Evolutionary conservation across 2,888 invertebrate species (phyloP), one percentile per base, ranked within the genome.

Genomic region (Hydriomena furcata): DNA sequence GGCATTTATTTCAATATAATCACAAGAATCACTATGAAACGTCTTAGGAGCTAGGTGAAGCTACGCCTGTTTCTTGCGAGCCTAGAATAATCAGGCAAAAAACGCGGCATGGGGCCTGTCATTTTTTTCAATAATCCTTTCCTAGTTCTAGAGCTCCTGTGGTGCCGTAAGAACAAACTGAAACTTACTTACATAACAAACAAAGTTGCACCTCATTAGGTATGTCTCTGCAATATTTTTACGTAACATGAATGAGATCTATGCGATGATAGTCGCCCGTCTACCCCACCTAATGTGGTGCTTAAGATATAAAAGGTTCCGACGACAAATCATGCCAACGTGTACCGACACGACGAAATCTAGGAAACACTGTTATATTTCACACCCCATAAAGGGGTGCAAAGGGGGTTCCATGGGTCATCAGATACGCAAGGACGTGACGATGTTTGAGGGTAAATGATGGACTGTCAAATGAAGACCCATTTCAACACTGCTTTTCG

Each of bases 231-330:
- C n/a, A n/a, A n/a, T n/a, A n/a, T n/a, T n/a, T n/a, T n/a, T n/a
- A n/a, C n/a, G n/a, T n/a, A n/a, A n/a, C n/a, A 27, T 6, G 11
- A 1, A 5, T 17, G 4, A 27, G 11, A 32, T 7, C 1, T 1
- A 17, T 6, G 7, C 20, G 7, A 21, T 7, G 12, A 28, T 4
- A 46, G 35, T 54, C 42, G 49, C 56, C 30, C 42, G 59, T 59
- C 25, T 52, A 27, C 38, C 5, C 1, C 7, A 10, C 12, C 34
- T 56, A 54, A 54, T 59, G 49, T 49, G 42, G 44, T 52, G 54
- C 52, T 52, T 55, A 60, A 60, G 55, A 55, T 57, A 57, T 53
- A 57, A 60, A 55, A 55, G 58, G 57, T 53, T 55, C 44, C 25
- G 25, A 8, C 53, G 55, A 53, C 57, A 60, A 60, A 58, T 60